Evolutionary conservation across 2,113 vertebrate species (phyloP).

Genomic region (Chunga burmeisteri): DNA sequence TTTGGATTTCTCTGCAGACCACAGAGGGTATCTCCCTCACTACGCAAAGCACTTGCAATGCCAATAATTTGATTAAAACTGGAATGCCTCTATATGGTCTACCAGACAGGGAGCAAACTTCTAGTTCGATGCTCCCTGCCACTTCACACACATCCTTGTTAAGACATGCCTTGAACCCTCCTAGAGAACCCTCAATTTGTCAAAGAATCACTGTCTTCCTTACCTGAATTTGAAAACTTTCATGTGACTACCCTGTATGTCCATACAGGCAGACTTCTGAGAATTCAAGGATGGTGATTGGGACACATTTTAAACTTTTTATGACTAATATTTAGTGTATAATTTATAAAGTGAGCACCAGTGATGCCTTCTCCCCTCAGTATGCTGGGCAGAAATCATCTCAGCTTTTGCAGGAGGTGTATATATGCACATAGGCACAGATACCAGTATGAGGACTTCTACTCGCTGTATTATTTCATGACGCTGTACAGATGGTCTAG

Average conservation of each 20-base stretch:
- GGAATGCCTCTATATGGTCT: neutral
- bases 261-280: neutral
- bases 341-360: neutral
- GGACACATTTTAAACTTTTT: neutral
- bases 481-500: conserved; percentile 36
- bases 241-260: neutral
- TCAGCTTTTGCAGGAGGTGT: neutral
- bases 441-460: neutral
- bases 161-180: neutral
- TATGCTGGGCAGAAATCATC: neutral
- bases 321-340: neutral
- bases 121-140: neutral
- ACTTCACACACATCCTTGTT: neutral
- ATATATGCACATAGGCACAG: neutral
- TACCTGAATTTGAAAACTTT: neutral
- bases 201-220: neutral
- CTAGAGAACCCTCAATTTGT: neutral
- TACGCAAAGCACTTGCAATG: neutral
- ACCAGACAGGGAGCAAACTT: neutral
- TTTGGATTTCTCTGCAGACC: neutral
- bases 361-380: neutral
- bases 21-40: neutral
- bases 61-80: neutral
- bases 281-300: neutral
- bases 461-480: neutral